Evolutionary conservation across 2,113 vertebrate species (phyloP).

Genomic region (Ailuropoda melanoleuca): DNA sequence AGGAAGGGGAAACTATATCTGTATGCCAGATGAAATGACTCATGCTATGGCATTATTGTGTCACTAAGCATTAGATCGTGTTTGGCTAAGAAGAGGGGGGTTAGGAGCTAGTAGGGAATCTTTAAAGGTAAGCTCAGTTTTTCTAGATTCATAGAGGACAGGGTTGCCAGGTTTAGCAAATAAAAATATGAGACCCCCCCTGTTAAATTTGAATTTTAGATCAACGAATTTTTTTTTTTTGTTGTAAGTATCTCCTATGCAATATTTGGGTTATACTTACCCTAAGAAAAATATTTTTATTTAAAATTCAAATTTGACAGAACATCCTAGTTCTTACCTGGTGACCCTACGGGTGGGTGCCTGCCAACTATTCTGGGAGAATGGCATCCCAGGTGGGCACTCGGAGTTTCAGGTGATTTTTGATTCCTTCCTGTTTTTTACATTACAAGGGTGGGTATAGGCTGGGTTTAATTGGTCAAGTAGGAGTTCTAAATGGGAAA

Average conservation of each 20-base stretch:
- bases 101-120: fast-evolving
- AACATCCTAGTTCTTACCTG: background rate
- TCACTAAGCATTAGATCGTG: background rate
- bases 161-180: background rate
- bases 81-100: background rate
- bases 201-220: background rate
- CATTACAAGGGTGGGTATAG: background rate
- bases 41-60: background rate
- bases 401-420: background rate
- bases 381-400: background rate
- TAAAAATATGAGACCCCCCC: background rate
- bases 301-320: background rate
- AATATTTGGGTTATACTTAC: background rate
- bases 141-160: background rate
- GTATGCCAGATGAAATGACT: background rate
- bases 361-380: background rate
- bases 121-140: background rate
- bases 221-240: background rate
- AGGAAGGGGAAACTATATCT: background rate
- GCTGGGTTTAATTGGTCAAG: background rate
- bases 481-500: background rate
- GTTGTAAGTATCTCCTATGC: background rate
- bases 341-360: background rate
- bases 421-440: background rate
- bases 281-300: background rate